Evolutionary conservation across 2,797 vertebrate genomes (phyloP), one percentile per base, ranked within the genome.

Genomic region (Microchirus variegatus): DNA sequence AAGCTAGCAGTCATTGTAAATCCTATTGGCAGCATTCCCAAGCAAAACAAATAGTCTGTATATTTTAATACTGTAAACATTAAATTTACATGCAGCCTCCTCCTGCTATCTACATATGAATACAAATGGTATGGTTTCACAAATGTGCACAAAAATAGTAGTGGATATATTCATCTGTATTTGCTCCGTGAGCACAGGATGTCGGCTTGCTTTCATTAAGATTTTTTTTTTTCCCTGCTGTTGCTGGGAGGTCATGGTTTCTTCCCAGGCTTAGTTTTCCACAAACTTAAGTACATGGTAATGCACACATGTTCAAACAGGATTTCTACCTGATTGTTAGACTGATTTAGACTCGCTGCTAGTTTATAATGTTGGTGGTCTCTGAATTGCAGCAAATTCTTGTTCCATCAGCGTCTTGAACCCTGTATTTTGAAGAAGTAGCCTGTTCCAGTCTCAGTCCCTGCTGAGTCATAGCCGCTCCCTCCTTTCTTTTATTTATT

Each of bases 321-420:
- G 55, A 79, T 64, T 77, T 63, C 45, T 66, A 86, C 82, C 71
- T 83, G 81, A 78, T 86, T 78, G 67, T 85, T 87, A 78, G 31
- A 61, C 72, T 72, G 60, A 72, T 84, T 80, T 77, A 75, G 55
- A 56, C 64, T 74, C 43, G n/a, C 40, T 65, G 45, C 68, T 37
- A 42, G 59, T 84, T 74, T 67, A 77, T 75, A 35, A 61, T 76
- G 80, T 83, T 85, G 84, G 82, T 85, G 79, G 81, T 83, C 84
- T 73, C 54, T 74, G 67, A 61, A 66, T 63, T 64, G 50, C 62
- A 19, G 3, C 61, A 60, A 61, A 53, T 63, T 72, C 50, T 76
- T 58, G 57, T 63, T 67, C 50, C 10, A 3, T 68, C 47, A 61
- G 47, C 8, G 7, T n/a, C 38, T 53, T 3, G 4, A 83, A 64